A percentile compares a stretch with the other conserved stretches of the same genome.
These are phyloP conservation scores for Manis javanica DNA, from an alignment of 2,797 vertebrate species.

Conservation along the genomic window DNA sequence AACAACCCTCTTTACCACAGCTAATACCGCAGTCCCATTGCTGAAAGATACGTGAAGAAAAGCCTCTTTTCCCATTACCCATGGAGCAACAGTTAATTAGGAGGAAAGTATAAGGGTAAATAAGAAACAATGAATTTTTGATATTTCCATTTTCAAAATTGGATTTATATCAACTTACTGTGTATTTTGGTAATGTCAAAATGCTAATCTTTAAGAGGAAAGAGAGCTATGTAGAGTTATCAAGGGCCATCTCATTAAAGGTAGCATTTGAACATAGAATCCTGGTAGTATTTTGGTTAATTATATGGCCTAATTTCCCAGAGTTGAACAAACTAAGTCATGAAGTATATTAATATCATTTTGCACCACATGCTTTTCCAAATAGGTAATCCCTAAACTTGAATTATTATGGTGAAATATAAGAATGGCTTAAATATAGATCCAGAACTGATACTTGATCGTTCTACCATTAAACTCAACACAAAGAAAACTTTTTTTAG, in stretches of 20 bases:
- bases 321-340: not conserved
- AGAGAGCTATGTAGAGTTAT: not conserved
- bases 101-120: not conserved
- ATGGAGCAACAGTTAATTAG: not conserved
- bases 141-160: conserved; percentile 7
- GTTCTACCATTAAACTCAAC: not conserved
- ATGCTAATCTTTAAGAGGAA: not conserved
- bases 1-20: not conserved
- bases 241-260: not conserved
- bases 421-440: not conserved
- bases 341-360: not conserved
- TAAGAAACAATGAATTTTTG: not conserved
- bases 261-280: not conserved
- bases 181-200: not conserved
- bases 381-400: not conserved
- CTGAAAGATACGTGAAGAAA: not conserved
- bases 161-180: not conserved
- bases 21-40: not conserved
- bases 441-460: not conserved
- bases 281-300: not conserved
- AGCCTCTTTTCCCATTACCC: not conserved
- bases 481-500: not conserved
- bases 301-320: not conserved
- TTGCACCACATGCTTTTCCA: not conserved
- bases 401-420: not conserved